Conservation (phyloP, 2,797 vertebrate genomes). For the Epinephelus malabaricus region DNA sequence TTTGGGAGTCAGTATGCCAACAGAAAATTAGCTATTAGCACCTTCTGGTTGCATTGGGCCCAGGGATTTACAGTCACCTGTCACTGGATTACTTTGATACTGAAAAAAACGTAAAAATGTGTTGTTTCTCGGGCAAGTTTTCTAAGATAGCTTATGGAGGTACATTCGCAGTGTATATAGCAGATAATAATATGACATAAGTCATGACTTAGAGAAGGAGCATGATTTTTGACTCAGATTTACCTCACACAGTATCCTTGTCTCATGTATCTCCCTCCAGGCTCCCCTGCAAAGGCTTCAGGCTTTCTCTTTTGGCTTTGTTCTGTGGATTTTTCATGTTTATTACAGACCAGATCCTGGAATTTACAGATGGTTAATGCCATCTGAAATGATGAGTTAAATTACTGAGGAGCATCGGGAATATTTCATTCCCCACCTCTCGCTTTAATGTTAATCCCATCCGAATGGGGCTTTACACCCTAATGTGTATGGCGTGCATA, state of each 20-base stretch:
- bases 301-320: not conserved
- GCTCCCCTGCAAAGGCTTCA: not conserved
- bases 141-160: not conserved
- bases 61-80: not conserved
- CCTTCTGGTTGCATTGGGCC: not conserved
- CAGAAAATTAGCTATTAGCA: not conserved
- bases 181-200: not conserved
- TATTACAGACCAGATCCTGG: constrained; percentile 1
- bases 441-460: not conserved
- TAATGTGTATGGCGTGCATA: not conserved
- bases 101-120: too few species aligned
- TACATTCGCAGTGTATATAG: not conserved
- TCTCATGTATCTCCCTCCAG: not conserved
- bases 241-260: not conserved
- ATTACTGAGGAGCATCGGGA: not conserved
- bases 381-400: not conserved
- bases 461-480: not conserved
- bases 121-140: not conserved
- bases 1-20: not conserved
- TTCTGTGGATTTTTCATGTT: not conserved
- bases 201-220: not conserved
- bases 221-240: not conserved
- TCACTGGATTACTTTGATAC: not conserved
- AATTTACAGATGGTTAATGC: not conserved
- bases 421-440: not conserved